Percentiles rank a stretch among this genome's conserved stretches.
Evolutionary conservation across 1,140 invertebrate species (phyloP).

Genomic region (Drosophila nannoptera): DNA sequence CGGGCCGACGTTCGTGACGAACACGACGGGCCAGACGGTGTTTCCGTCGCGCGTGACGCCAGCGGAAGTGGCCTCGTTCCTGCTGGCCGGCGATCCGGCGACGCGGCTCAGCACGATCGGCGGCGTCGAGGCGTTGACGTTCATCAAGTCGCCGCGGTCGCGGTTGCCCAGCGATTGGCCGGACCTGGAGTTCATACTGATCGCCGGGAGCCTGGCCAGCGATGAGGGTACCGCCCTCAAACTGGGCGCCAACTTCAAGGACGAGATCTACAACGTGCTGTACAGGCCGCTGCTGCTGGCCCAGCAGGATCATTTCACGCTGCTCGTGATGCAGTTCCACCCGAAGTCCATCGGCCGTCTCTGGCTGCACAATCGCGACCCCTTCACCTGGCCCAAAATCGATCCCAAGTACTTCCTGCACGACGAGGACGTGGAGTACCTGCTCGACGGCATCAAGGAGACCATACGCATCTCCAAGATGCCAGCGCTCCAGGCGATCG

Average conservation of each 20-base stretch:
- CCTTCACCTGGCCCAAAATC: conserved; percentile 85
- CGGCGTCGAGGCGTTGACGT: conserved; percentile 84
- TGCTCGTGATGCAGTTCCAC: conserved; percentile 86
- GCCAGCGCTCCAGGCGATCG: conserved; percentile 82
- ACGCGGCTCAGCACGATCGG: conserved; percentile 80
- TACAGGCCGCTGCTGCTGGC: conserved; percentile 81
- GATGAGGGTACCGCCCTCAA: conserved; percentile 83
- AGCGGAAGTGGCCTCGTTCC: conserved; percentile 79
- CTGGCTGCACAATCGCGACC: conserved; percentile 84
- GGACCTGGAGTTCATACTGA: conserved; percentile 83
- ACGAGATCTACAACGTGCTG: conserved; percentile 82
- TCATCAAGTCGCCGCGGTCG: conserved; percentile 82
- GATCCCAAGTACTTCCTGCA: conserved; percentile 87
- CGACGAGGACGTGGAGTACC: conserved; percentile 83
- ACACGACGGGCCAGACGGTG: conserved; percentile 76
- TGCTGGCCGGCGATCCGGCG: conserved; percentile 80
- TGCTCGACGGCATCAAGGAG: conserved; percentile 85
- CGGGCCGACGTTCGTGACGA: conserved; percentile 82
- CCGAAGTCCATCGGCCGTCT: conserved; percentile 87
- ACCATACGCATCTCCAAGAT: conserved; percentile 82
- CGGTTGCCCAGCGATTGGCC: conserved; percentile 81
- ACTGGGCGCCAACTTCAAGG: conserved; percentile 80
- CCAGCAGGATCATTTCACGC: conserved; percentile 82
- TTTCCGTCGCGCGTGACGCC: conserved; percentile 65
- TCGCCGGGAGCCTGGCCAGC: conserved; percentile 81